phyloP scores from a whole-genome alignment of 2,797 vertebrate species.

The Mastacembelus armatus region DNA sequence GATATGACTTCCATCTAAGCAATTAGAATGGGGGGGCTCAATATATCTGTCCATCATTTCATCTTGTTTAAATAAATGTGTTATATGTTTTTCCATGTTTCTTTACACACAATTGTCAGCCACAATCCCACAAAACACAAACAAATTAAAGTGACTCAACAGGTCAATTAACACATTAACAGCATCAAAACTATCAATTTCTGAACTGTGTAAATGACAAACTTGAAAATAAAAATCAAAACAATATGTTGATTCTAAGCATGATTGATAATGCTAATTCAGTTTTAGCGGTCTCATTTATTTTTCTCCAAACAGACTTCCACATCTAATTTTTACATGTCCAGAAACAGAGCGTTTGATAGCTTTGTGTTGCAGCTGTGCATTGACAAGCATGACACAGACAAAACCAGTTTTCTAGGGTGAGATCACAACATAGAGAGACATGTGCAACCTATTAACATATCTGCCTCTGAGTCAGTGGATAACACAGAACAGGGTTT shows the following conservation, averaged over 20 bases:
- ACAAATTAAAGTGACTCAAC: slow-evolving; percentile 73
- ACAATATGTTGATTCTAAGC: slow-evolving; percentile 1
- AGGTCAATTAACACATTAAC: slow-evolving; percentile 71
- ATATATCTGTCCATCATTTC: slow-evolving; percentile 99
- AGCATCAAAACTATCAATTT: slow-evolving; percentile 77
- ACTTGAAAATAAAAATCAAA: slow-evolving; percentile 29
- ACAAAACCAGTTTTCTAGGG: slow-evolving; percentile 76
- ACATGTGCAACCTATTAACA: slow-evolving; percentile 76
- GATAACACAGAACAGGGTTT: slow-evolving; percentile 50
- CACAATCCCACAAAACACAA: slow-evolving; percentile 79
- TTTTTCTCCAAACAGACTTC: slow-evolving; percentile 24
- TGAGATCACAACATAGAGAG: slow-evolving; percentile 72
- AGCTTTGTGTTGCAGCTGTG: slow-evolving; percentile 73
- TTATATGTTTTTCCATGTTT: slow-evolving; percentile 73
- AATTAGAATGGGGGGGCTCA: slow-evolving; percentile 99
- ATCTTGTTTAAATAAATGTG: slow-evolving; percentile 75
- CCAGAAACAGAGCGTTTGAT: slow-evolving; percentile 72
- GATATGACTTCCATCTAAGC: slow-evolving; percentile 99
- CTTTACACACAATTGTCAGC: slow-evolving; percentile 78
- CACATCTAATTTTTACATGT: slow-evolving; percentile 30
- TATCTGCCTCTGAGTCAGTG: slow-evolving; percentile 72
- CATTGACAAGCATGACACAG: slow-evolving; percentile 77
- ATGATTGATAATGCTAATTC: slow-evolving; percentile 34
- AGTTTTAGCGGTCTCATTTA: slow-evolving; percentile 21
- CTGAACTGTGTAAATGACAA: slow-evolving; percentile 52